Evolutionary conservation across 30 jellyfish, hydroid and myxozoan genomes (phyloP).

Genomic region (Chrysaora quinquecirrha): DNA sequence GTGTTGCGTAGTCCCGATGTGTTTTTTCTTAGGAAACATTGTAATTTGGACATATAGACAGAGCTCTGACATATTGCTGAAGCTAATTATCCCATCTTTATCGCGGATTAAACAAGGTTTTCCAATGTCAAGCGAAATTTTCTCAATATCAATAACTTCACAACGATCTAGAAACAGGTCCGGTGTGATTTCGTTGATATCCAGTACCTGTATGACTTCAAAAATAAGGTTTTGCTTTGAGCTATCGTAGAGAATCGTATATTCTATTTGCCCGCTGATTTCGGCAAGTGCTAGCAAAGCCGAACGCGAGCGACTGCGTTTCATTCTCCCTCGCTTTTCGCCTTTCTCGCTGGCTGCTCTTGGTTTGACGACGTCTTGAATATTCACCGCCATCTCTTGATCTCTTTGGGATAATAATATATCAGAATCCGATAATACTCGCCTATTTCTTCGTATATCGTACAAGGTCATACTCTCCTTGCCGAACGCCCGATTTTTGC

Average conservation of each 20-base stretch:
- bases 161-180: conserved; percentile 51
- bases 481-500: background rate
- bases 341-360: background rate
- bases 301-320: conserved; percentile 2
- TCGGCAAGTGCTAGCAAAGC: conserved; percentile 46
- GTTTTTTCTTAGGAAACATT: conserved; percentile 50
- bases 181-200: conserved; percentile 48
- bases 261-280: conserved; percentile 73
- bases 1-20: conserved; percentile 45
- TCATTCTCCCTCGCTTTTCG: background rate
- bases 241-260: conserved; percentile 22
- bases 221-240: conserved; percentile 23
- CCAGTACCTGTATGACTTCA: conserved; percentile 43
- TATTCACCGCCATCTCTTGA: background rate
- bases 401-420: conserved; percentile 15
- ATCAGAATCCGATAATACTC: conserved; percentile 44
- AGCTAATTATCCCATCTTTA: conserved; percentile 9
- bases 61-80: conserved; percentile 51
- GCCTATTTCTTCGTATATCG: conserved; percentile 14
- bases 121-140: conserved; percentile 5
- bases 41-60: conserved; percentile 59
- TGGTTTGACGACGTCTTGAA: background rate
- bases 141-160: conserved; percentile 23
- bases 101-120: conserved; percentile 49
- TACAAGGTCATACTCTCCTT: background rate